These are phyloP conservation scores for Silvanus unidentatus DNA, from an alignment of 2,888 invertebrate genomes.

Conservation along the genomic window DNA sequence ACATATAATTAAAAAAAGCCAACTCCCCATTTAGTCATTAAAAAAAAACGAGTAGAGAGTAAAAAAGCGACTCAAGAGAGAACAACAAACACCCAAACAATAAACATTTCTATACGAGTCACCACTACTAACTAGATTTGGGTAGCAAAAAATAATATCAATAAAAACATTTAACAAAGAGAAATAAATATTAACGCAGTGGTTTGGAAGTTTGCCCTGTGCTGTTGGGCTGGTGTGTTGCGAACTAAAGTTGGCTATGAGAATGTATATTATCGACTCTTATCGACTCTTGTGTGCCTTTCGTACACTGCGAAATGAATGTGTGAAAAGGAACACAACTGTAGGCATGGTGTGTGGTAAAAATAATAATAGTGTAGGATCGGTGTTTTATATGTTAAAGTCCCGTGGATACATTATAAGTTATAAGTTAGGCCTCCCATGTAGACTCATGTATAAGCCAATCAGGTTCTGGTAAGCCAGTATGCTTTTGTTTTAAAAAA, in stretches of 20 bases:
- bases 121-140: conserved; percentile 12
- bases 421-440: conserved; percentile 36
- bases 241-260: too few relatives aligned
- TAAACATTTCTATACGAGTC: not conserved
- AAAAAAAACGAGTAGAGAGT: too few relatives aligned
- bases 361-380: conserved; percentile 9
- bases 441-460: conserved; percentile 31
- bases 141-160: conserved; percentile 13
- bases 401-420: conserved; percentile 25
- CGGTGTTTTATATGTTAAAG: conserved; percentile 24
- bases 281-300: too few relatives aligned
- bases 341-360: conserved; percentile 3
- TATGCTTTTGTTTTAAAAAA: conserved; percentile 35
- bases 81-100: not conserved
- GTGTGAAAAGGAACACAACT: not conserved
- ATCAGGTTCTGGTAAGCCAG: conserved; percentile 29
- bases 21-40: not conserved
- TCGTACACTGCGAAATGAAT: not conserved
- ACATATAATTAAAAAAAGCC: not conserved
- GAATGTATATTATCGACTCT: not conserved
- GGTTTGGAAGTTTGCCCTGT: not conserved
- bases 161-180: conserved; percentile 17
- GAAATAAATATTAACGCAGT: conserved; percentile 15
- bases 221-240: too few relatives aligned
- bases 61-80: too few relatives aligned